Percentiles rank a stretch among this genome's conserved stretches.
Evolutionary conservation across 2,797 vertebrate genomes (phyloP).

Genomic region (Anguilla obscura): DNA sequence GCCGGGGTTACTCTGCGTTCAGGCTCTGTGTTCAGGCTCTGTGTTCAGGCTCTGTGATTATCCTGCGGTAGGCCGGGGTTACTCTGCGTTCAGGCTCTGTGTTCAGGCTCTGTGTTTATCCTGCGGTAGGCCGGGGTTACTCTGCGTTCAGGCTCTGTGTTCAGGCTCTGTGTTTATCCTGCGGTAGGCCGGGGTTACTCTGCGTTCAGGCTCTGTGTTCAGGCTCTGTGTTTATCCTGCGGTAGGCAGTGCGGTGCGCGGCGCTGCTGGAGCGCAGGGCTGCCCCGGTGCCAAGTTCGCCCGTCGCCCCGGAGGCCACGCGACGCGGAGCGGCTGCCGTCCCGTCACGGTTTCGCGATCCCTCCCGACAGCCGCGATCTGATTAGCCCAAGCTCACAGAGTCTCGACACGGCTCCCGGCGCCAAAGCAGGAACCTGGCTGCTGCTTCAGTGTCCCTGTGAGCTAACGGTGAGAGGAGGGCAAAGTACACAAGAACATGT

Average conservation of each 20-base stretch:
- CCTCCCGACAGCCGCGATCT: not conserved
- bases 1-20: not conserved
- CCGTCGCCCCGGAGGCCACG: conserved; percentile 5
- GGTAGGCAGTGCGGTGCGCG: conserved; percentile 14
- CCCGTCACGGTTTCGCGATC: not conserved
- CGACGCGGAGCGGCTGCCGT: conserved; percentile 11
- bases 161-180: too few species aligned
- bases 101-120: not conserved
- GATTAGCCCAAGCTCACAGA: not conserved
- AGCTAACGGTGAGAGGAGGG: conserved; percentile 21
- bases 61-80: too few species aligned
- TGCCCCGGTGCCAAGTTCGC: conserved; percentile 28
- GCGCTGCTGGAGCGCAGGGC: not conserved
- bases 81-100: too few species aligned
- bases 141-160: too few species aligned
- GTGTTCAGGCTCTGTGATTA: too few species aligned
- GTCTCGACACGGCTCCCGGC: not conserved
- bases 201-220: too few species aligned
- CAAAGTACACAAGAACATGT: not conserved
- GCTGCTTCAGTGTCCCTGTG: not conserved
- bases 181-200: too few species aligned
- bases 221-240: too few species aligned
- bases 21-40: too few species aligned
- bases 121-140: not conserved
- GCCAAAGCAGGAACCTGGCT: not conserved